phyloP scores from a whole-genome alignment of 2,113 vertebrate species.

The Chloropsis hardwickii region DNA sequence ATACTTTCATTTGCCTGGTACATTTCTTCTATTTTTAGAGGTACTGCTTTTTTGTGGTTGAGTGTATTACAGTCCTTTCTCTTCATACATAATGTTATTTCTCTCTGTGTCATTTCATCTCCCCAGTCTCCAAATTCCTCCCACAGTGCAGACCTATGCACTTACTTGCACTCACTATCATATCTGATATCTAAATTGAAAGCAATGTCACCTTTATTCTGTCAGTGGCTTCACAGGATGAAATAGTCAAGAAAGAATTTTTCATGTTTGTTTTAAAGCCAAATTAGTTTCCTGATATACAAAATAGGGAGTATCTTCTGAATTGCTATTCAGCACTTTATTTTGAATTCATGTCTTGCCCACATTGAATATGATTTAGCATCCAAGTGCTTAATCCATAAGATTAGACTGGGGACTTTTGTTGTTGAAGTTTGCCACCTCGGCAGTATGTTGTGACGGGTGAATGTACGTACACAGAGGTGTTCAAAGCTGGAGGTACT shows the following conservation, averaged over 20 bases:
- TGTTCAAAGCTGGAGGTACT: not conserved
- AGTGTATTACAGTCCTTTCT: not conserved
- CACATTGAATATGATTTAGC: not conserved
- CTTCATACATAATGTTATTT: not conserved
- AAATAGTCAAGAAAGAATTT: not conserved
- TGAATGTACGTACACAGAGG: accelerated
- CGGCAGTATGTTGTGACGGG: not conserved
- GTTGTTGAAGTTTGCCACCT: not conserved
- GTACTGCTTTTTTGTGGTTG: not conserved
- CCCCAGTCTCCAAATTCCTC: not conserved
- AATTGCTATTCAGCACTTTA: not conserved
- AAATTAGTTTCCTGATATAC: not conserved
- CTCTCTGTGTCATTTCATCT: not conserved
- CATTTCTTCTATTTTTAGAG: not conserved
- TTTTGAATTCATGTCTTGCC: not conserved
- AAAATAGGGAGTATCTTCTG: not conserved
- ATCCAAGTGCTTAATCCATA: not conserved
- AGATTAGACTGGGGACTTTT: not conserved
- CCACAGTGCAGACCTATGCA: not conserved
- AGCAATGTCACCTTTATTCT: not conserved
- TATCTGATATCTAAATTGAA: not conserved
- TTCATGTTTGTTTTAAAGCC: not conserved
- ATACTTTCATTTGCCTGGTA: not conserved
- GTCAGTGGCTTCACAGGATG: not conserved
- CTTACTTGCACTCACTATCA: not conserved